Evolutionary conservation across 2,888 invertebrate species (phyloP).

Genomic region (Platycheirus albimanus): DNA sequence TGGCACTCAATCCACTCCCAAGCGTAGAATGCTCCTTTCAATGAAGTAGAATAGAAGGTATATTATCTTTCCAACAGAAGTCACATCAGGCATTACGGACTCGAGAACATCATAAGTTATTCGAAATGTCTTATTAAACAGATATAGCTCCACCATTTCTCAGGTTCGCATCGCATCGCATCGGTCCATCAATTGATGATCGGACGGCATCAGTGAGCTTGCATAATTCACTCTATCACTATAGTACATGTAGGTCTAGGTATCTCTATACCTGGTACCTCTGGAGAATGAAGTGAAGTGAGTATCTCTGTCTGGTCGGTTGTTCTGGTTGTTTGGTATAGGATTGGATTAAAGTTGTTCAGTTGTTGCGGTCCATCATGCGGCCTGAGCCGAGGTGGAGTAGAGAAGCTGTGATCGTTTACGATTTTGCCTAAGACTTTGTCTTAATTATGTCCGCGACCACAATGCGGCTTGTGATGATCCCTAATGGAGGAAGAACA

Average conservation of each 20-base stretch:
- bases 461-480: conserved; percentile 65
- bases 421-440: conserved; percentile 69
- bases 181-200: conserved; percentile 66
- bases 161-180: too few species aligned
- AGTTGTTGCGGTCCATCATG: conserved; percentile 10
- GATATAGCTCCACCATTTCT: conserved; percentile 51
- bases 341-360: conserved; percentile 55
- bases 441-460: conserved; percentile 71
- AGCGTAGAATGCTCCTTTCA: conserved; percentile 25
- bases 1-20: conserved; percentile 54
- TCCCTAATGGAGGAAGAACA: conserved; percentile 53
- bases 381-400: not conserved
- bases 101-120: conserved; percentile 72
- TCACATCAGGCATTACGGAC: conserved; percentile 62
- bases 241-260: not conserved
- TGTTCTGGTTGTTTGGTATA: conserved; percentile 27
- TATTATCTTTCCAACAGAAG: conserved; percentile 57
- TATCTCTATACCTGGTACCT: not conserved
- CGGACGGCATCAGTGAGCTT: conserved; percentile 57
- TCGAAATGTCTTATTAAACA: conserved; percentile 72
- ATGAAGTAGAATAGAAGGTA: not conserved
- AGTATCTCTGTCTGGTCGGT: conserved; percentile 17
- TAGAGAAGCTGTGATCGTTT: conserved; percentile 26
- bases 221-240: conserved; percentile 59
- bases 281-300: not conserved